Conservation (phyloP, 1,140 invertebrate genomes). For the Halotydeus destructor region DNA sequence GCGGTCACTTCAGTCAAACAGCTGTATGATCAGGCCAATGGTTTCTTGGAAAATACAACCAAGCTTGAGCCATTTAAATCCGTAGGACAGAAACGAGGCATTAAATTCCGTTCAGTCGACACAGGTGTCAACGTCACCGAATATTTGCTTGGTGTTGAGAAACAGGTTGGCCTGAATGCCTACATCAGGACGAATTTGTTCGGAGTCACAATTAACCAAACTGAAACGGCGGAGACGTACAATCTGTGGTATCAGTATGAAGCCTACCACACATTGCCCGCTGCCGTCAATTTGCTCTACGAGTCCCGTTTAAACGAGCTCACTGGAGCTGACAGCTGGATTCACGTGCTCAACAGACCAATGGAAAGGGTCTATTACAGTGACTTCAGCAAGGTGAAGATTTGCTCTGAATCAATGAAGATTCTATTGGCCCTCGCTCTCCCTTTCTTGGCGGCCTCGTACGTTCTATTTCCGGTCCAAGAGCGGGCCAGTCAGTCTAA, state of each 20-base stretch:
- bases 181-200: too few species aligned
- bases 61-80: too few species aligned
- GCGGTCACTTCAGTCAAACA: too few species aligned
- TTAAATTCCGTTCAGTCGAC: too few species aligned
- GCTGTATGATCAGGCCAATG: too few species aligned
- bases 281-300: slow-evolving; percentile 1
- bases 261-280: slow-evolving; percentile 10
- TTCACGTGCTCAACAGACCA: not conserved
- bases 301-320: not conserved
- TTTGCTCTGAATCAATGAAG: not conserved
- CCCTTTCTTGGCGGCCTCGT: slow-evolving; percentile 14
- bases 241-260: slow-evolving; percentile 11
- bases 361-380: not conserved
- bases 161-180: too few species aligned
- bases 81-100: too few species aligned
- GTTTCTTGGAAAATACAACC: too few species aligned
- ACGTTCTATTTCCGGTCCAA: slow-evolving; percentile 15
- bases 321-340: not conserved
- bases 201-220: not conserved
- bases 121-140: too few species aligned
- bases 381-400: not conserved
- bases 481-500: slow-evolving; percentile 16
- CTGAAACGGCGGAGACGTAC: not conserved
- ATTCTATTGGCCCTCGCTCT: too few species aligned
- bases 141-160: too few species aligned